phyloP scores from a whole-genome alignment of 2,888 invertebrate genomes.

The Campoplex nolae region DNA sequence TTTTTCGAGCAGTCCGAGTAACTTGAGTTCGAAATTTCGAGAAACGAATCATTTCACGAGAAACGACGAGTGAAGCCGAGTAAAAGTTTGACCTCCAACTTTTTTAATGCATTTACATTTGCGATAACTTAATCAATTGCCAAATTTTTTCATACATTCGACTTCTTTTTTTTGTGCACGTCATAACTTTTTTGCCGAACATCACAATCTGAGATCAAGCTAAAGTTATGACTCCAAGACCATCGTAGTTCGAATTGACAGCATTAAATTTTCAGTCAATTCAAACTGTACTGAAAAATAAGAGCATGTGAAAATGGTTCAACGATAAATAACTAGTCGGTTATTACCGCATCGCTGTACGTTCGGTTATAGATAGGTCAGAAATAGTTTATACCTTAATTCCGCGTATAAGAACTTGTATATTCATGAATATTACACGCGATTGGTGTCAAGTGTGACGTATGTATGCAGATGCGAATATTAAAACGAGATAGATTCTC shows the following conservation, averaged over 20 bases:
- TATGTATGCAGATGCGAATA: not conserved
- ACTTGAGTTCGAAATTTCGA: not conserved
- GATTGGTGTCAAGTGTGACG: not conserved
- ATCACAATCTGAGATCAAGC: not conserved
- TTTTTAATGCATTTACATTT: not conserved
- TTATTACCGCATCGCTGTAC: not conserved
- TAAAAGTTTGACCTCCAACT: no score
- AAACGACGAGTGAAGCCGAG: no score
- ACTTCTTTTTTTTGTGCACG: not conserved
- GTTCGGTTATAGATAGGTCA: not conserved
- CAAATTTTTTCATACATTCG: not conserved
- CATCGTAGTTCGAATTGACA: not conserved
- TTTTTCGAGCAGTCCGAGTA: not conserved
- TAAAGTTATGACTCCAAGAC: not conserved
- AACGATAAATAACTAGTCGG: not conserved
- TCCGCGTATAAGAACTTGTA: not conserved
- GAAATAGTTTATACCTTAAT: not conserved
- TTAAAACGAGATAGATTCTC: slow-evolving; percentile 6
- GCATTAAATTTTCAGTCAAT: not conserved
- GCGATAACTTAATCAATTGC: not conserved
- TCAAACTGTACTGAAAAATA: not conserved
- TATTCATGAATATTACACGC: not conserved
- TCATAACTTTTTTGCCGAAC: not conserved
- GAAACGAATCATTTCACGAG: not conserved
- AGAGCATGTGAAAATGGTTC: not conserved